Evolutionary conservation across 2,888 invertebrate genomes (phyloP).

Genomic region (Phaonia tiefii): DNA sequence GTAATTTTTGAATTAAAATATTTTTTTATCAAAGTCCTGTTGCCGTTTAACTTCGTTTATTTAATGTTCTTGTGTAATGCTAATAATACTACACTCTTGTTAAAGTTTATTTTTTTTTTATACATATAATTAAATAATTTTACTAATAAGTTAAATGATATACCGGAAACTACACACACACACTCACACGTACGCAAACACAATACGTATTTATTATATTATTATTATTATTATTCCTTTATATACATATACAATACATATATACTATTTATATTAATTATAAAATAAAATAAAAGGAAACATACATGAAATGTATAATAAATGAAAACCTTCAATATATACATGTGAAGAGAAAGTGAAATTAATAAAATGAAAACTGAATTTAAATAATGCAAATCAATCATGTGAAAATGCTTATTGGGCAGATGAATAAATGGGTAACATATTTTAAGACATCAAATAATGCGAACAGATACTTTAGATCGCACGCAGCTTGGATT

Average conservation of each 20-base stretch:
- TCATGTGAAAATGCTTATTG: too few relatives aligned
- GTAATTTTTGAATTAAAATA: too few relatives aligned
- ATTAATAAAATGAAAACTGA: constrained; percentile 54
- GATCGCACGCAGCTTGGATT: too few relatives aligned
- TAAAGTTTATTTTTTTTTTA: constrained; percentile 27
- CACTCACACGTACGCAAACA: constrained; percentile 44
- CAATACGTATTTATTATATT: constrained; percentile 61
- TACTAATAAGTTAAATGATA: constrained; percentile 22
- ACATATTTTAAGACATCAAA: too few relatives aligned
- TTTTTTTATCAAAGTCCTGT: too few relatives aligned
- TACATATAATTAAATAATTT: constrained; percentile 27
- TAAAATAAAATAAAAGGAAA: constrained; percentile 10
- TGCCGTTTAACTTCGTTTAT: too few relatives aligned
- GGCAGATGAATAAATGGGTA: too few relatives aligned
- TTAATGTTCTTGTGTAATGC: constrained; percentile 1
- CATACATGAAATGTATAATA: constrained; percentile 54
- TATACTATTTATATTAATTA: constrained; percentile 25
- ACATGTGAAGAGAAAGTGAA: constrained; percentile 46
- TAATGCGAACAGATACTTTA: too few relatives aligned
- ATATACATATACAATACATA: constrained; percentile 39
- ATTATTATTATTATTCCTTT: constrained; percentile 56
- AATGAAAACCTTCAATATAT: constrained; percentile 16
- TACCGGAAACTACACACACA: constrained; percentile 31
- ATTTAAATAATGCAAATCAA: constrained; percentile 1
- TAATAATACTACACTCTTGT: constrained; percentile 12